phyloP scores from a whole-genome alignment of 1,140 invertebrate species.

The Drosophila lowei region DNA sequence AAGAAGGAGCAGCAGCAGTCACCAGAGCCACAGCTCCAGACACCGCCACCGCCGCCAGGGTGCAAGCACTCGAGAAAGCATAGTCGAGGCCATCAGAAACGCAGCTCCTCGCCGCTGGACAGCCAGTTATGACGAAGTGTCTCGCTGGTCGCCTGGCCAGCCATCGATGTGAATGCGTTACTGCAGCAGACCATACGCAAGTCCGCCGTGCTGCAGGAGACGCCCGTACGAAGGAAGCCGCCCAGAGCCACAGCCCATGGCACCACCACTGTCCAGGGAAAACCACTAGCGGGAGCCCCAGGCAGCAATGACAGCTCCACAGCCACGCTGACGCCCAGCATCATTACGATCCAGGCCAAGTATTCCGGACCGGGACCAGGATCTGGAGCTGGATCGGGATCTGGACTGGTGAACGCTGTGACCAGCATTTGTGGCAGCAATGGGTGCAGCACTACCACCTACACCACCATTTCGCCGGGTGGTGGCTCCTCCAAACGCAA shows the following conservation, averaged over 20 bases:
- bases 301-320: constrained; percentile 78
- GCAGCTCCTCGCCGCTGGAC: constrained; percentile 52
- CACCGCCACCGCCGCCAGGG: neutral
- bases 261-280: neutral
- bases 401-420: constrained; percentile 52
- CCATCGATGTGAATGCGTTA: constrained; percentile 80
- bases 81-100: constrained; percentile 59
- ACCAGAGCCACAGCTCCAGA: constrained; percentile 1
- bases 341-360: constrained; percentile 65
- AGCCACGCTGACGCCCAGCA: constrained; percentile 69
- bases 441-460: constrained; percentile 44
- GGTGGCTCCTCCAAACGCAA: constrained; percentile 43
- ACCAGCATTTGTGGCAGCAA: constrained; percentile 55
- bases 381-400: constrained; percentile 42
- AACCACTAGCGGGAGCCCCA: constrained; percentile 10
- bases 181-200: constrained; percentile 82
- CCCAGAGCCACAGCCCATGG: constrained; percentile 1
- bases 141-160: constrained; percentile 83
- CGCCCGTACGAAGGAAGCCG: constrained; percentile 35
- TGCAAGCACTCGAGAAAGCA: constrained; percentile 69
- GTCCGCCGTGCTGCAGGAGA: constrained; percentile 70
- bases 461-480: constrained; percentile 41
- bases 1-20: constrained; percentile 16
- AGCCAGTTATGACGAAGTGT: constrained; percentile 83
- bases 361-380: constrained; percentile 42